These are phyloP conservation scores for Rynchops niger DNA, from an alignment of 2,113 vertebrate genomes.

Conservation along the genomic window DNA sequence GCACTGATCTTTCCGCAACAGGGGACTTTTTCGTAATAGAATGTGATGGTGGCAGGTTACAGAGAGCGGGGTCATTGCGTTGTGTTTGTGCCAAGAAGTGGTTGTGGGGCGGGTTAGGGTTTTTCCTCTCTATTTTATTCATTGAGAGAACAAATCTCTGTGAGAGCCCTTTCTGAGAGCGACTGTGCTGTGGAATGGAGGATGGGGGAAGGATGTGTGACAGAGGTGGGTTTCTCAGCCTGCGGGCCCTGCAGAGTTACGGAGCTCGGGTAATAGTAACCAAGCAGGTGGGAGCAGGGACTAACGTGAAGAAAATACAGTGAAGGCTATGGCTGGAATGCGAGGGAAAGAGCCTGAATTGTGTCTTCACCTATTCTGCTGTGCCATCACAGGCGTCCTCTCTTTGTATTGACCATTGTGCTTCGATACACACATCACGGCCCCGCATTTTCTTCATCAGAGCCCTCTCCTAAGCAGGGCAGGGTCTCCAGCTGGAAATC, in stretches of 20 bases:
- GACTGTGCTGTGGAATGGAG: not conserved
- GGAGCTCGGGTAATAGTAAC: not conserved
- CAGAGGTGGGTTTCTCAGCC: not conserved
- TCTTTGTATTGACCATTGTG: not conserved
- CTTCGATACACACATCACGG: not conserved
- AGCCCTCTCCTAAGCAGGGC: not conserved
- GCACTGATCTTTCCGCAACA: not conserved
- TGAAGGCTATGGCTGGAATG: not conserved
- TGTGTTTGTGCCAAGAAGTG: not conserved
- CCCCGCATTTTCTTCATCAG: not conserved
- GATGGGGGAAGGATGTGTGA: not conserved
- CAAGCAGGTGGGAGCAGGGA: not conserved
- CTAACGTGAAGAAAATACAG: not conserved
- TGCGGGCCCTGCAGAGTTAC: not conserved
- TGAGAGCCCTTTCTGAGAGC: not conserved
- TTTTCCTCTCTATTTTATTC: not conserved
- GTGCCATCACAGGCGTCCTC: accelerated
- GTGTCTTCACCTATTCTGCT: not conserved
- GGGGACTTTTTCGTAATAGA: not conserved
- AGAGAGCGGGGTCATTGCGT: not conserved
- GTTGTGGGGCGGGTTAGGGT: not conserved
- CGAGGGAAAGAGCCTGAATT: not conserved
- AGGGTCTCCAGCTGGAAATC: not conserved
- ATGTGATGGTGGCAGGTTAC: not conserved
- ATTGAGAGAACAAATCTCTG: not conserved